phyloP scores from a whole-genome alignment of 2,113 vertebrate genomes.

The Arizona elegans region DNA sequence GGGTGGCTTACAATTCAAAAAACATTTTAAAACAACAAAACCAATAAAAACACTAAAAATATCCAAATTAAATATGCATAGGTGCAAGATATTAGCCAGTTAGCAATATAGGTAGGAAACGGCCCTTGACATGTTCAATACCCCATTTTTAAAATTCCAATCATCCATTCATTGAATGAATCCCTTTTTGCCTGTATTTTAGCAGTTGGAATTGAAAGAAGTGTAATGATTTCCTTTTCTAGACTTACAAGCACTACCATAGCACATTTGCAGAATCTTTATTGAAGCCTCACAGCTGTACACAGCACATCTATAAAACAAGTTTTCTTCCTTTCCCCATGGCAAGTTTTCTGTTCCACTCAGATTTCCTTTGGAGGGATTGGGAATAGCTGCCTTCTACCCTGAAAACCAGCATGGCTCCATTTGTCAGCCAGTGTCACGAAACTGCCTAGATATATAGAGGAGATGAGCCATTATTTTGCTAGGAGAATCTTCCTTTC shows the following conservation, averaged over 20 bases:
- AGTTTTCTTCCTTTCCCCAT: constrained; percentile 53
- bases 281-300: constrained; percentile 39
- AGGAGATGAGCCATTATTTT: constrained; percentile 5
- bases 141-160: neutral
- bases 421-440: constrained; percentile 38
- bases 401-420: constrained; percentile 41
- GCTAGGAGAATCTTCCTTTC: neutral
- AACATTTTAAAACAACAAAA: neutral
- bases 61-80: neutral
- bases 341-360: constrained; percentile 53
- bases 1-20: neutral
- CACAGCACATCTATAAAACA: constrained; percentile 44
- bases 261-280: constrained; percentile 27
- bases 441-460: neutral
- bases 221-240: constrained; percentile 20
- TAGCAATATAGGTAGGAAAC: neutral
- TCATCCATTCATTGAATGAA: neutral
- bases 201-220: constrained; percentile 25
- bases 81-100: neutral
- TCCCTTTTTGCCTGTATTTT: neutral
- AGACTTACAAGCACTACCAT: constrained; percentile 1
- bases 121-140: neutral
- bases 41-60: neutral
- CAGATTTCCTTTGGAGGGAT: constrained; percentile 57
- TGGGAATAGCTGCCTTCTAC: constrained; percentile 51